Percentiles rank a stretch among this genome's conserved stretches.
phyloP scores from a whole-genome alignment of 2,797 vertebrate genomes.

The Phalloptychus januarius region DNA sequence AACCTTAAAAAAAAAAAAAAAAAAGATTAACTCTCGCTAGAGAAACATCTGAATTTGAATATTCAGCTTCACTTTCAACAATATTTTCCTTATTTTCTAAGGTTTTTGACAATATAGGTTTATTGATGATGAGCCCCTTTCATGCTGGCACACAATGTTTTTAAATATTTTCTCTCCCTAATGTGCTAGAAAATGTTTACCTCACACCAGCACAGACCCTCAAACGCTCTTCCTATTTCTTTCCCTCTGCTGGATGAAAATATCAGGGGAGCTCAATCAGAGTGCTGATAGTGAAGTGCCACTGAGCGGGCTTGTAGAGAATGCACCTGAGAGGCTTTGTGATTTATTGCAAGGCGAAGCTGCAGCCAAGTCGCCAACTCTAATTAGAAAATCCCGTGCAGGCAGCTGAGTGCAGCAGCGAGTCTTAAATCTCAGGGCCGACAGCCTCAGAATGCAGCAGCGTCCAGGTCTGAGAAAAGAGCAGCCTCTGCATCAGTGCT shows the following conservation, averaged over 20 bases:
- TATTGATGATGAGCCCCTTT: neutral
- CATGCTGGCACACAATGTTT: neutral
- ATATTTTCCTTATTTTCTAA: neutral
- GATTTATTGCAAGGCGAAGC: slow-evolving; percentile 82
- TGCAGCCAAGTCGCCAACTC: slow-evolving; percentile 79
- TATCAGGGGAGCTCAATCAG: slow-evolving; percentile 75
- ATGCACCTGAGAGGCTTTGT: slow-evolving; percentile 80
- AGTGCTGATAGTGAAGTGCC: slow-evolving; percentile 78
- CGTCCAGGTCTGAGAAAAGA: slow-evolving; percentile 45
- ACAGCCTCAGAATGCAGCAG: slow-evolving; percentile 68
- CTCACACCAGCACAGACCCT: neutral
- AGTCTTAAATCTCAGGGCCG: slow-evolving; percentile 74
- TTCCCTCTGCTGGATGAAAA: slow-evolving; percentile 48
- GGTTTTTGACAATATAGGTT: neutral
- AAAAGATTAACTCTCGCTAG: neutral
- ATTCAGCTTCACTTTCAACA: neutral
- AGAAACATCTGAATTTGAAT: neutral
- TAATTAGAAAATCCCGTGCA: slow-evolving; percentile 85
- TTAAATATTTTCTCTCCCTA: neutral
- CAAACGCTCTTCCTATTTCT: slow-evolving; percentile 27
- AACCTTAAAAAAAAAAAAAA: too few species aligned
- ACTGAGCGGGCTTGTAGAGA: slow-evolving; percentile 64
- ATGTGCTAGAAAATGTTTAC: slow-evolving; percentile 6
- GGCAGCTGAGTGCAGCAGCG: slow-evolving; percentile 77
- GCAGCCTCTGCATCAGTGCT: slow-evolving; percentile 8